These are phyloP conservation scores for Zonitis immaculata DNA, from an alignment of 2,888 invertebrate genomes.

Conservation along the genomic window DNA sequence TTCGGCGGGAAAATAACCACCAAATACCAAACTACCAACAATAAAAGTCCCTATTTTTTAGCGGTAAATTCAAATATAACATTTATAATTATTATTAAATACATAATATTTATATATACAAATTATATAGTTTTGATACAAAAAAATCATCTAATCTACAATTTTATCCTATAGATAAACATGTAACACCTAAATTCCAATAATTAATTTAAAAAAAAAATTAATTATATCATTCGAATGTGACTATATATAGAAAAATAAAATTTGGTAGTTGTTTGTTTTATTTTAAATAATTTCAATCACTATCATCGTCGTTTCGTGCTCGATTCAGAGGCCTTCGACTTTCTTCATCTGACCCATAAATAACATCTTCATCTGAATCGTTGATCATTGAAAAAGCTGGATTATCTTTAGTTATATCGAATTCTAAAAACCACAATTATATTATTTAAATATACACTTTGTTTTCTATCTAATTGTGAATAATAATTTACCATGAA, in stretches of 20 bases:
- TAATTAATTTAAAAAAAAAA: too few relatives aligned
- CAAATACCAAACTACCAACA: too few relatives aligned
- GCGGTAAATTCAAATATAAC: neutral
- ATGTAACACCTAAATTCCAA: neutral
- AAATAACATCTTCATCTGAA: slow-evolving; percentile 94
- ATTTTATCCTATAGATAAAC: neutral
- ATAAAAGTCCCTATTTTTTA: neutral
- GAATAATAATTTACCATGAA: too few relatives aligned
- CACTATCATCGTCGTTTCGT: slow-evolving; percentile 67
- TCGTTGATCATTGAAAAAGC: slow-evolving; percentile 98
- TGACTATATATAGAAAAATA: too few relatives aligned
- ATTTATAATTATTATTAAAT: too few relatives aligned
- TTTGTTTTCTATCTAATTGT: too few relatives aligned
- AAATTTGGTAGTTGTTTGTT: neutral
- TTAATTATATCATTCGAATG: too few relatives aligned
- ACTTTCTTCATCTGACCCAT: slow-evolving; percentile 87
- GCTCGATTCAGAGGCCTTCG: slow-evolving; percentile 72
- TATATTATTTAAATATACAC: too few relatives aligned
- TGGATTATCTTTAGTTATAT: slow-evolving; percentile 95
- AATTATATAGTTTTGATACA: neutral
- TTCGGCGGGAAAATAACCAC: neutral
- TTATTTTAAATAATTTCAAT: slow-evolving; percentile 53
- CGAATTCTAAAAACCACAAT: too few relatives aligned
- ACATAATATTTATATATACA: too few relatives aligned
- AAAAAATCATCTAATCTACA: too few relatives aligned